These are phyloP conservation scores for Pagetopsis macropterus DNA, from an alignment of 2,797 vertebrate species.

Conservation along the genomic window DNA sequence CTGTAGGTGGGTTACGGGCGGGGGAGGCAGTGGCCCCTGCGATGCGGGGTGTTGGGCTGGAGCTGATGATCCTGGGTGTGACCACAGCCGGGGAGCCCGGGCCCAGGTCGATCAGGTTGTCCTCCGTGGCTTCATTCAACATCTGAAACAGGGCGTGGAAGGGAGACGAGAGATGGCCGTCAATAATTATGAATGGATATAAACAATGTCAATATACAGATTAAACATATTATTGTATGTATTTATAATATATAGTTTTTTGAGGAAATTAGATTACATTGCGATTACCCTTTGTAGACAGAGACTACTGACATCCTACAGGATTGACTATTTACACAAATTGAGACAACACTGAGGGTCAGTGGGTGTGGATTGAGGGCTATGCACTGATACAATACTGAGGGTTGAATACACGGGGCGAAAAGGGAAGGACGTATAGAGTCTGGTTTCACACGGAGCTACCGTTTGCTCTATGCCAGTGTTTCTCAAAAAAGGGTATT, in stretches of 20 bases:
- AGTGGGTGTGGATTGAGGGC: conserved; percentile 15
- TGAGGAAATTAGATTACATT: not conserved
- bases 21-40: conserved; percentile 66
- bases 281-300: conserved; percentile 2
- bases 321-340: conserved; percentile 15
- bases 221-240: too few species aligned
- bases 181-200: not conserved
- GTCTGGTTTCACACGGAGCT: conserved; percentile 15
- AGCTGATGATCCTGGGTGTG: conserved; percentile 86
- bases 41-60: conserved; percentile 63
- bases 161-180: not conserved
- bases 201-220: not conserved
- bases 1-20: conserved; percentile 34
- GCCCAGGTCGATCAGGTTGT: conserved; percentile 97
- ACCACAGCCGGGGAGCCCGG: conserved; percentile 97
- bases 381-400: conserved; percentile 9
- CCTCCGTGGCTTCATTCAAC: conserved; percentile 91
- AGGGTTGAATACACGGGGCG: conserved; percentile 10
- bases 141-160: conserved; percentile 78
- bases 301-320: conserved; percentile 28
- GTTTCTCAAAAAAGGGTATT: too few species aligned
- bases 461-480: conserved; percentile 32
- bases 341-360: conserved; percentile 16
- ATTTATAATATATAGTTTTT: too few species aligned
- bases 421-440: not conserved